Evolutionary conservation across 2,113 vertebrate species (phyloP).

Genomic region (Dipodomys merriami): DNA sequence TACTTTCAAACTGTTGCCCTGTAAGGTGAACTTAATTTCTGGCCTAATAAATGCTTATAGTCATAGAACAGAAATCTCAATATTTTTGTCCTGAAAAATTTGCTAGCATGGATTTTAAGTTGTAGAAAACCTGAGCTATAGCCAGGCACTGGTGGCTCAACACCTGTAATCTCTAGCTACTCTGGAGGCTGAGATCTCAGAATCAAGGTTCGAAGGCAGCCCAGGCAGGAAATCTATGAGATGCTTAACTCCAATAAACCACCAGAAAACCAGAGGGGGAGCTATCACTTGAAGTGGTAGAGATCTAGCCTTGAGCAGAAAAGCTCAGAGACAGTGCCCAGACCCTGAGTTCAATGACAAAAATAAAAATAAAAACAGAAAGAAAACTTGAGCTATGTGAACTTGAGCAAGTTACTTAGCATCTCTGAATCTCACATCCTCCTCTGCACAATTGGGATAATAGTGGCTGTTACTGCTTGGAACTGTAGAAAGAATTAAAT

Average conservation of each 20-base stretch:
- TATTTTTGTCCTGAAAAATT: background rate
- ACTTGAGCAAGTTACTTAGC: background rate
- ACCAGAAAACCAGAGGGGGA: no score
- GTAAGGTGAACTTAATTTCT: background rate
- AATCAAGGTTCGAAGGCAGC: no score
- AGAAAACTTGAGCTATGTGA: background rate
- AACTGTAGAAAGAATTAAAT: slow-evolving; percentile 1
- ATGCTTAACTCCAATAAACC: no score
- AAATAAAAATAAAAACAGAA: no score
- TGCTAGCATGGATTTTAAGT: background rate
- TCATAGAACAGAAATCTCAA: background rate
- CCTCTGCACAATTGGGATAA: background rate
- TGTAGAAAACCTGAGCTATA: background rate
- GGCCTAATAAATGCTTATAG: background rate
- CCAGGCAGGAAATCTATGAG: no score
- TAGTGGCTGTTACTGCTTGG: background rate
- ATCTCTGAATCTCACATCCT: slow-evolving; percentile 11
- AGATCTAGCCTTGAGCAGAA: no score
- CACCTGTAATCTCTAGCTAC: no score
- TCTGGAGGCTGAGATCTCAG: no score
- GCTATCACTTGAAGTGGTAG: no score
- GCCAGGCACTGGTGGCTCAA: no score
- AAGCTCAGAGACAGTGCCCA: no score
- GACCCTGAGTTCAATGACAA: no score
- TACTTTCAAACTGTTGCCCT: background rate